These are phyloP conservation scores for Percopsis transmontana DNA, from an alignment of 2,113 vertebrate species.

Conservation along the genomic window DNA sequence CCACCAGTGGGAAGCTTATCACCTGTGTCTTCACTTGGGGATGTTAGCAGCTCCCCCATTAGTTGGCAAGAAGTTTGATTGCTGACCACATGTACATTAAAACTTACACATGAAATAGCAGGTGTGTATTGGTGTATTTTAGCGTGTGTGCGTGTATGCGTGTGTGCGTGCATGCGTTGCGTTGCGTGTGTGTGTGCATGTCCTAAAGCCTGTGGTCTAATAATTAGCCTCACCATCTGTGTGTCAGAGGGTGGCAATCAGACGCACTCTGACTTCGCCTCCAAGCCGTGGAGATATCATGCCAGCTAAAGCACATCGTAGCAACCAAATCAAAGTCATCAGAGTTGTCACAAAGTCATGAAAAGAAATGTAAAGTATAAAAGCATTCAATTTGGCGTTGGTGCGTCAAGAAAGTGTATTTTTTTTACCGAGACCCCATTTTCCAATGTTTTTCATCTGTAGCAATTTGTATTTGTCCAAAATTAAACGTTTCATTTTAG, in stretches of 20 bases:
- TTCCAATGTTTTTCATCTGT: too few species aligned
- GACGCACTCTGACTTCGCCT: constrained; percentile 15
- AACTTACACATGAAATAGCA: too few species aligned
- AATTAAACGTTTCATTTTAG: too few species aligned
- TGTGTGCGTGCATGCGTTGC: background rate
- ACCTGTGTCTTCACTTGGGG: too few species aligned
- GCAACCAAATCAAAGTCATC: constrained; percentile 26
- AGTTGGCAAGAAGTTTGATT: too few species aligned
- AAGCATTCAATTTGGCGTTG: too few species aligned
- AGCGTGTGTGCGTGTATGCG: background rate
- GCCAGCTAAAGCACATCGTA: constrained; percentile 15
- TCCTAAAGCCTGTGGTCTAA: constrained; percentile 49
- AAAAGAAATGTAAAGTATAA: background rate
- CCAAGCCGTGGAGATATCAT: constrained; percentile 40
- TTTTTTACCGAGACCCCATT: too few species aligned
- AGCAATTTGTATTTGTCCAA: too few species aligned
- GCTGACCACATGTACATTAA: too few species aligned
- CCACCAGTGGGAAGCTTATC: too few species aligned
- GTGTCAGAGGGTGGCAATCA: constrained; percentile 52
- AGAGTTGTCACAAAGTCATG: background rate
- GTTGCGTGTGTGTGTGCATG: background rate
- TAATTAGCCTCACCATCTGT: constrained; percentile 69
- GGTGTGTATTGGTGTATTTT: background rate
- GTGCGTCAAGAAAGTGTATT: too few species aligned
- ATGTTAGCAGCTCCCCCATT: too few species aligned